Conservation (phyloP, 2,888 invertebrate genomes). For the Leuctra nigra region DNA sequence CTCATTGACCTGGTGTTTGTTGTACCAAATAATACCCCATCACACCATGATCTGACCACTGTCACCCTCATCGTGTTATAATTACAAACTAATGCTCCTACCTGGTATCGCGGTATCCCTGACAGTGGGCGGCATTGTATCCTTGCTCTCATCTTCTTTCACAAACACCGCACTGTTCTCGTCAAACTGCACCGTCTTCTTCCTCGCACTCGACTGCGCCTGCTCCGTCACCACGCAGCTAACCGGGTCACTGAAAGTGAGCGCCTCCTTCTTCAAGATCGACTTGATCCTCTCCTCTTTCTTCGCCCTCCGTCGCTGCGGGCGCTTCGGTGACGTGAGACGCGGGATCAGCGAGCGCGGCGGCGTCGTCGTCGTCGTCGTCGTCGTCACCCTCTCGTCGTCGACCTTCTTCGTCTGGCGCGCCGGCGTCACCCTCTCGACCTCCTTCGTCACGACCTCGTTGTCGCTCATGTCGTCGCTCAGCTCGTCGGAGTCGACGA, state of each 20-base stretch:
- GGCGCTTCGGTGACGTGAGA: conserved; percentile 52
- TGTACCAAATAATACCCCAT: no score
- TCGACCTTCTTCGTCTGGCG: conserved; percentile 58
- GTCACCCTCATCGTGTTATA: no score
- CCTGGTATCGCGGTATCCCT: no score
- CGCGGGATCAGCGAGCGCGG: conserved; percentile 34
- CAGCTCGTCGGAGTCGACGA: conserved; percentile 45
- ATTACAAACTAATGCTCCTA: no score
- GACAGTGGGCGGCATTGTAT: no score
- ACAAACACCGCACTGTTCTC: conserved; percentile 24
- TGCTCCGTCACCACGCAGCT: conserved; percentile 28
- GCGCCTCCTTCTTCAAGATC: no score
- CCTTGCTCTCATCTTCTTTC: conserved; percentile 30
- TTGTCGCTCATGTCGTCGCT: conserved; percentile 44
- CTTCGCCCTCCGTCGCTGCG: conserved; percentile 53
- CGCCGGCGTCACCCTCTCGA: conserved; percentile 48
- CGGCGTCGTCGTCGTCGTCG: conserved; percentile 35
- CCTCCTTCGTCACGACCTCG: neutral
- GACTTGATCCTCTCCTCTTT: conserved; percentile 25
- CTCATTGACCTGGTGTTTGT: no score
- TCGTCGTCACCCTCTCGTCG: conserved; percentile 15
- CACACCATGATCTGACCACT: no score
- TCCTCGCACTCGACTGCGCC: conserved; percentile 30
- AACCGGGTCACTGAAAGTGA: no score
- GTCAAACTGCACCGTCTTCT: conserved; percentile 28